Conservation (phyloP, 1,140 invertebrate genomes). For the Tetranychus cinnabarinus region DNA sequence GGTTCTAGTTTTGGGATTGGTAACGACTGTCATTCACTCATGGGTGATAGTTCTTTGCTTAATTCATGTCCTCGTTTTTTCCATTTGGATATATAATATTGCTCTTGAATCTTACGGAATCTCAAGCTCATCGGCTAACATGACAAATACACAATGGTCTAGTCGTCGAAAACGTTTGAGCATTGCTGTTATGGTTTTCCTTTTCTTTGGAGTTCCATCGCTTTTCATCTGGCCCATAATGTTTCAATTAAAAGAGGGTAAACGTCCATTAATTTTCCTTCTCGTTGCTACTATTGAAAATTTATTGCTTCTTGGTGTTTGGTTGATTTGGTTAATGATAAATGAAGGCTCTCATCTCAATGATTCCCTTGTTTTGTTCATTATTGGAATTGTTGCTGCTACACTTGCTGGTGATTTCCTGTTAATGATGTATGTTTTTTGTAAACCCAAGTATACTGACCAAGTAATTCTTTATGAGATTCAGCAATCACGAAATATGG, state of each 20-base stretch:
- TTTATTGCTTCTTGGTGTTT: constrained; percentile 7
- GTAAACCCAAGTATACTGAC: constrained; percentile 16
- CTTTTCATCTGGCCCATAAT: constrained; percentile 16
- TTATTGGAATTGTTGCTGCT: constrained; percentile 1
- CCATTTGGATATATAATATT: constrained; percentile 12
- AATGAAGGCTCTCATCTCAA: neutral
- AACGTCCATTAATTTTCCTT: constrained; percentile 13
- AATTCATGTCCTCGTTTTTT: constrained; percentile 11
- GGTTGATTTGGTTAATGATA: constrained; percentile 6
- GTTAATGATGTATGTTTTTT: constrained; percentile 12
- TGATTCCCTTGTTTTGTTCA: neutral
- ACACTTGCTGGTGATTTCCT: constrained; percentile 11
- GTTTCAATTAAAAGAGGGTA: constrained; percentile 15
- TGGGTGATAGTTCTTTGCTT: constrained; percentile 10
- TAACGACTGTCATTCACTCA: constrained; percentile 8
- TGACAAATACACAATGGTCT: too few species aligned
- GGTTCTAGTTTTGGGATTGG: constrained; percentile 11
- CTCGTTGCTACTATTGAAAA: constrained; percentile 12
- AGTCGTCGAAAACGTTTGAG: neutral
- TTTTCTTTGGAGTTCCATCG: constrained; percentile 16
- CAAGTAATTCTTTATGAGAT: constrained; percentile 14
- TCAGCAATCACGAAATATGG: neutral
- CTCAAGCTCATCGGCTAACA: neutral
- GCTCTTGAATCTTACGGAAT: constrained; percentile 5
- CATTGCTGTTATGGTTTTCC: constrained; percentile 10